Base-by-base conservation (phyloP, 2,797 vertebrate species). In the Chlorospingus semifuscus region DNA sequence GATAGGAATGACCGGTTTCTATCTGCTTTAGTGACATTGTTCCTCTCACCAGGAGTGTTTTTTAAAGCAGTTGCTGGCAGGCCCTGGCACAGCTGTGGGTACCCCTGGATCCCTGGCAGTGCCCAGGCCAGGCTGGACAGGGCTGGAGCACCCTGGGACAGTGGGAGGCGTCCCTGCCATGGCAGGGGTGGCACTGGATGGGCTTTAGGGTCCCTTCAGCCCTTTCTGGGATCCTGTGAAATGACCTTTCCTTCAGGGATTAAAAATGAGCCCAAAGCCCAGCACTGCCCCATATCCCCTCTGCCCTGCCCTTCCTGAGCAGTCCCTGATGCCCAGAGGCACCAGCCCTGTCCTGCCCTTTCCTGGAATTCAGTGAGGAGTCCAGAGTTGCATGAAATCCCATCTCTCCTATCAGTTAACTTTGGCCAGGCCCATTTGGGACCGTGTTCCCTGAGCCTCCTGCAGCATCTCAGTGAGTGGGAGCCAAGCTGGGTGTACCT, bases 121-220 rank as follows among this genome's bases (percentile, higher is more conserved):
- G 57, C 1, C 57, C 1, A 59, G 56, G 56, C 24, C 24, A 19
- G 56, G 24, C 24, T 37, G 74, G 64, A 12, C 0, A 0, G 56
- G 56, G 41, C 8, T 55, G 12, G 57, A 24, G 37, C 57, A 37
- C 32, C 42, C 42, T 89, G 63, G 66, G 26, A 1, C 2, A 4
- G 11, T 2, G 52, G n/a, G 0, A 80, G 47, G 11, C 32, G 63
- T 21, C 42, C 49, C 42, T 49, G 34, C 47, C 46, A 11, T 26
- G 47, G 34, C 64, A 77, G 39, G 55, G n/a, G 3, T 21, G 52
- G 32, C 22, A 12, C 39, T 46, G 59, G 42, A 0, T 6, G 82
- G 15, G 10, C 5, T 37, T 13, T 15, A 1, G 3, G 23, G 8
- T 44, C 12, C 37, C 44, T n/a, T 7, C n/a, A n/a, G n/a, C n/a